Evolutionary conservation across 2,888 invertebrate genomes (phyloP).

Genomic region (Chloroclysta siterata): DNA sequence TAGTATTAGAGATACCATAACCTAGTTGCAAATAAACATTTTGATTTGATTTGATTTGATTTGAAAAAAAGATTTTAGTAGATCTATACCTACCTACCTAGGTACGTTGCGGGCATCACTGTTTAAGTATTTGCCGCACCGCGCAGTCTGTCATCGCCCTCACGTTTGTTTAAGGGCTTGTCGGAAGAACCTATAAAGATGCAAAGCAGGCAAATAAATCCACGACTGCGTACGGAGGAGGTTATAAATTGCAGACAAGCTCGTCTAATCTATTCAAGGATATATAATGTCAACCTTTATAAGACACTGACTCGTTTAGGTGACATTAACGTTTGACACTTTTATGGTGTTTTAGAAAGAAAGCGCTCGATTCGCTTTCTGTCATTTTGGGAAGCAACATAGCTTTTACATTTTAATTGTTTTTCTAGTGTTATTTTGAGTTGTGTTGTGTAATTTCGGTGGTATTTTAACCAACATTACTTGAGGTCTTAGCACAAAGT

Average conservation of each 20-base stretch:
- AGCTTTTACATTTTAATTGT: no score
- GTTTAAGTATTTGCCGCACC: neutral
- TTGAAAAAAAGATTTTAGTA: no score
- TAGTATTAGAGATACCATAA: no score
- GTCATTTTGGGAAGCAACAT: no score
- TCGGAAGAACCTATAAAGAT: constrained; percentile 32
- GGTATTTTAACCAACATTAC: no score
- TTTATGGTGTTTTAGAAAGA: neutral
- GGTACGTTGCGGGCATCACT: no score
- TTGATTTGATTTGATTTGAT: no score
- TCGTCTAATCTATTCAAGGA: constrained; percentile 13
- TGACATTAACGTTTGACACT: neutral
- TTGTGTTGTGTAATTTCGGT: no score
- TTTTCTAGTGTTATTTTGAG: no score
- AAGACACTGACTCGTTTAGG: neutral
- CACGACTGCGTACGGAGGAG: constrained; percentile 18
- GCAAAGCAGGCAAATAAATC: constrained; percentile 29
- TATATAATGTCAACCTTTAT: neutral
- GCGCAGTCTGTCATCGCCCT: constrained; percentile 7
- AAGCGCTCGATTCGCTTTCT: neutral
- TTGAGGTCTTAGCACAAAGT: no score
- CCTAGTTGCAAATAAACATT: no score
- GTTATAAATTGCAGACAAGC: constrained; percentile 24
- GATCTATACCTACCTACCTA: no score
- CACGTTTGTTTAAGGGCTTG: constrained; percentile 14